Base-by-base conservation (phyloP, 1,140 invertebrate species). In the Orussus abietinus region DNA sequence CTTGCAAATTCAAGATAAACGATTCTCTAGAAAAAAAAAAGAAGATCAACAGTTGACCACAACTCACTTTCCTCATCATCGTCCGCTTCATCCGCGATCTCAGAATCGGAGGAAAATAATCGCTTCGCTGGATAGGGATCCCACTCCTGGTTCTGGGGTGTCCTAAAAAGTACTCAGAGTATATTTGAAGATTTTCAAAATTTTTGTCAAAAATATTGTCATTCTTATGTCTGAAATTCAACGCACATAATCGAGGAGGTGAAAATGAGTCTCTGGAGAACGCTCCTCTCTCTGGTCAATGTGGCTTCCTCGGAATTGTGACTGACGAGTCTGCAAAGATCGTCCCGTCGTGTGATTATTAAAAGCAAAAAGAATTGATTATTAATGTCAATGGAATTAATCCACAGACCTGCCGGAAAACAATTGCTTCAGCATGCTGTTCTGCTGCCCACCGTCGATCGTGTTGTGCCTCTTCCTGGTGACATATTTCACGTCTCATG, bases 1-100 rank as follows among this genome's bases (percentile, higher is more conserved):
- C 32, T 34, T 45, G 41, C 25, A 26, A n/a, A n/a, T n/a, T n/a
- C n/a, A n/a, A n/a, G n/a, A n/a, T n/a, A n/a, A n/a, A n/a, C n/a
- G n/a, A n/a, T n/a, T n/a, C n/a, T n/a, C n/a, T n/a, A 21, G 26
- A 25, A 31, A 34, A 11, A 15, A 12, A 47, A 30, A 32, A 25
- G n/a, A 26, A 7, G 28, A 25, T 25, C n/a, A 25, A 25, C 3
- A 19, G 1, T 7, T 1, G n/a, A 36, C 38, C 62, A 53, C 44
- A 59, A 59, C 51, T 59, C 34, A 57, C 50, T 62, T 11, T 67
- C 68, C 29, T 75, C 69, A 14, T 75, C 67, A 17, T 79, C 75
- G 14, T 66, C 59, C 17, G 59, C 51, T 12, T 77, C 69, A 21
- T 77, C 73, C 31, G 62, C 73, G 6, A 51, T 54, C 15, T 42